phyloP scores from a whole-genome alignment of 1,140 invertebrate species.

The Bombus terrestris region DNA sequence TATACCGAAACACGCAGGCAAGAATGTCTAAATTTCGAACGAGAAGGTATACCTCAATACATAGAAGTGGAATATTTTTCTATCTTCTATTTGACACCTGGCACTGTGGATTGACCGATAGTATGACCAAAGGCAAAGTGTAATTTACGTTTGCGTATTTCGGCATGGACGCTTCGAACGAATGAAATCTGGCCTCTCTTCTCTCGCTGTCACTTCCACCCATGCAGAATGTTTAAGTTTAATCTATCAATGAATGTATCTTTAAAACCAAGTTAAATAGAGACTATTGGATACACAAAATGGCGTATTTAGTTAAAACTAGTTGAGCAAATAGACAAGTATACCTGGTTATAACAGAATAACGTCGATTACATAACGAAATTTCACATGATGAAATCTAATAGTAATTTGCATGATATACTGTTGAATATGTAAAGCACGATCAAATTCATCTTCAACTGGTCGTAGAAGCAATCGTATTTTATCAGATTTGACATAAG shows the following conservation, averaged over 20 bases:
- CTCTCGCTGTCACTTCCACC: background rate
- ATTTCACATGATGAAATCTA: background rate
- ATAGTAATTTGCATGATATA: background rate
- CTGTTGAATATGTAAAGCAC: background rate
- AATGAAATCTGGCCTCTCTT: conserved; percentile 43
- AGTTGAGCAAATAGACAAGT: background rate
- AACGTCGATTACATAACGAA: background rate
- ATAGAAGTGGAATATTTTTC: conserved; percentile 48
- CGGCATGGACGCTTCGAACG: conserved; percentile 34
- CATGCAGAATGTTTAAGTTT: background rate
- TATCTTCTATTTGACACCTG: conserved; percentile 51
- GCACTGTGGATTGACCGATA: conserved; percentile 46
- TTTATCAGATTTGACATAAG: background rate
- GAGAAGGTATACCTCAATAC: conserved; percentile 37
- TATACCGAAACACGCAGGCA: background rate
- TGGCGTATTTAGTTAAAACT: background rate
- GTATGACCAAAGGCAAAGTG: conserved; percentile 4
- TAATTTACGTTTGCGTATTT: conserved; percentile 55
- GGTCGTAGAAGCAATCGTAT: background rate
- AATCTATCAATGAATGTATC: background rate
- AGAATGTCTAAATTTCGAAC: background rate
- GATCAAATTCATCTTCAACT: background rate
- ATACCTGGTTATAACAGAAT: background rate
- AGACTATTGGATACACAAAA: conserved; percentile 1
- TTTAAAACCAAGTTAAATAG: background rate